Evolutionary conservation across 2,113 vertebrate species (phyloP).

Genomic region (Tragelaphus strepsiceros): DNA sequence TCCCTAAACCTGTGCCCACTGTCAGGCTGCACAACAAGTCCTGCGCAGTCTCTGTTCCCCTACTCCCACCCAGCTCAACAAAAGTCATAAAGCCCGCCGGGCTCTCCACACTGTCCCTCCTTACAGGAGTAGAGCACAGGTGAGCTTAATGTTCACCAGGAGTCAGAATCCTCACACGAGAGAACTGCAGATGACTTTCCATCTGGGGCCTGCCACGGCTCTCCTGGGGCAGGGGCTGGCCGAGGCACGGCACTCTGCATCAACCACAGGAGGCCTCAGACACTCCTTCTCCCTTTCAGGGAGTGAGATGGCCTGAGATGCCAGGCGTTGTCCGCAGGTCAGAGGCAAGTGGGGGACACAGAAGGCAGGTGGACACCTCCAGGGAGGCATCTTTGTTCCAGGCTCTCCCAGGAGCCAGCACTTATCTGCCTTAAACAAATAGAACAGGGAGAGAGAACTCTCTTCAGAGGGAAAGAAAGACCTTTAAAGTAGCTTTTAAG

Average conservation of each 20-base stretch:
- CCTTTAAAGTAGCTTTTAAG: background rate
- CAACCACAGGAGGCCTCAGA: background rate
- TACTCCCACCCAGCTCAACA: background rate
- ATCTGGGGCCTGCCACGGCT: background rate
- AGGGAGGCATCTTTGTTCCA: background rate
- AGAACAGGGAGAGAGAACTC: background rate
- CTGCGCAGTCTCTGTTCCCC: background rate
- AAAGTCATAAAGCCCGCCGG: background rate
- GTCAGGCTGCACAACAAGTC: background rate
- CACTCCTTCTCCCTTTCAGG: background rate
- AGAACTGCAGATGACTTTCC: background rate
- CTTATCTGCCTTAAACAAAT: background rate
- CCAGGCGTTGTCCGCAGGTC: background rate
- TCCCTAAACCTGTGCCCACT: background rate
- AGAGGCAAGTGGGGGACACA: background rate
- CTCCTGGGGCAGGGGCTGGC: background rate
- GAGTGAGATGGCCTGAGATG: background rate
- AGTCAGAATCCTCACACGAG: background rate
- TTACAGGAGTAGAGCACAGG: background rate
- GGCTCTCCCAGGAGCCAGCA: background rate
- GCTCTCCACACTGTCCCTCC: background rate
- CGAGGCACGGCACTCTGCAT: rapidly evolving
- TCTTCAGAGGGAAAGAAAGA: conserved; percentile 20
- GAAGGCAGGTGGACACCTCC: background rate
- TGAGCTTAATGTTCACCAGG: background rate